Evolutionary conservation across 2,797 vertebrate genomes (phyloP), one percentile per base, ranked within the genome.

Genomic region (Coilia nasus): DNA sequence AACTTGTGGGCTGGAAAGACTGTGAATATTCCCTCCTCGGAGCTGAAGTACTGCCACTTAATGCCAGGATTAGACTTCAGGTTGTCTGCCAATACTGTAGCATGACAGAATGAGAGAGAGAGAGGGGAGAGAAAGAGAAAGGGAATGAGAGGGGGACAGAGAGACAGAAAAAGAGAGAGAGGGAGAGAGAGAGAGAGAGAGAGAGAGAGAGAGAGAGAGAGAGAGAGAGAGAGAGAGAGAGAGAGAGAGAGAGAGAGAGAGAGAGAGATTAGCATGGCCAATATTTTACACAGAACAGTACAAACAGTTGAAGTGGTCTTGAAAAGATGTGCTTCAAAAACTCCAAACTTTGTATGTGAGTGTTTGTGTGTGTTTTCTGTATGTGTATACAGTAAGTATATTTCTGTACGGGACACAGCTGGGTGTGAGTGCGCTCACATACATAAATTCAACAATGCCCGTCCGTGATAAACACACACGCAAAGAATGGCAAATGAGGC

Each of bases 21-120:
- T 0, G 98, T 99, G 92, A 99, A 99, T 92, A 99, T 99, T 50
- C 98, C 98, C 94, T 99, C 98, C 94, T 99, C 98, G 0, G 98
- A 99, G 94, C 98, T 99, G 95, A 99, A 99, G 93, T 99, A 99
- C 86, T 99, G 98, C 98, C 98, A 99, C 88, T 99, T 99, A 89
- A 99, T 99, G 5, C 98, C 98, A 0, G 98, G 98, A 94, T 99
- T 99, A 41, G 98, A 99, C 94, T 99, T 99, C 91, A 99, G 96
- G 94, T 99, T 99, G 93, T 99, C 98, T 78, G 98, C 98, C 90
- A 99, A 94, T 88, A 99, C 98, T 99, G 90, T 1, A 88, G 82
- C 57, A 21, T 6, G 71, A 64, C 1, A 31, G 14, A 3, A 35
- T 71, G 17, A 21, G 71, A 78, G 12, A 75, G 1, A 44, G 15